Base-by-base conservation (phyloP, 2,888 invertebrate species). In the Maniola hyperantus region DNA sequence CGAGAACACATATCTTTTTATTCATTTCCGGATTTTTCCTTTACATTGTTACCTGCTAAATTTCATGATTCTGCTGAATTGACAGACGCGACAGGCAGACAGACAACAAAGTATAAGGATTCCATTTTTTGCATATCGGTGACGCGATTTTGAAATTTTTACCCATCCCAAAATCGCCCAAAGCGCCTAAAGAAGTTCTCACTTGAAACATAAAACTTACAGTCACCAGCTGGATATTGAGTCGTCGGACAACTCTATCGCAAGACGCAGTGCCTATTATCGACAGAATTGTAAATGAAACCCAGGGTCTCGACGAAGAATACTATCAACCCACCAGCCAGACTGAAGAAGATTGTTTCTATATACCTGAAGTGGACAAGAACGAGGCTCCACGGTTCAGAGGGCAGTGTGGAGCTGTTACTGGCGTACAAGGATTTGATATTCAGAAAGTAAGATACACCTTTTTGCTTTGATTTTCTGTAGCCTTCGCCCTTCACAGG, bases 201-300 rank as follows among this genome's bases (percentile, higher is more conserved):
- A 36, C 6, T 36, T 36, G 1, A 62, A 33, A 39, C 15, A 15
- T 48, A 7, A 36, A 11, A 51, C 1, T 64, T 69, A 6, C 77
- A 92, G 91, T 91, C 0, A 76, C 77, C 73, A 91, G 91, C 71
- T 91, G 91, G 91, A 87, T 87, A 68, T 72, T 91, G 0, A 87
- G 90, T 66, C 81, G 86, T 73, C 73, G 60, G 1, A 73, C 69
- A 1, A 73, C 81, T 0, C 76, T 89, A 0, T 81, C 71, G 39
- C 4, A 59, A 2, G 67, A 69, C 55, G 82, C 83, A 0, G 71
- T 72, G 7, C 66, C 64, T 6, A 73, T 71, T 1, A 86, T 92
- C 6, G 70, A 81, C 36, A 55, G 63, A 0, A 74, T 77, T 0
- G 78, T 92, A 7, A 46, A 8, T 4, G 71, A 66, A n/a, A 89